Percentiles rank a stretch among this genome's conserved stretches.
Evolutionary conservation across 1,140 invertebrate genomes (phyloP).

Genomic region (Thaumetopoea pityocampa): DNA sequence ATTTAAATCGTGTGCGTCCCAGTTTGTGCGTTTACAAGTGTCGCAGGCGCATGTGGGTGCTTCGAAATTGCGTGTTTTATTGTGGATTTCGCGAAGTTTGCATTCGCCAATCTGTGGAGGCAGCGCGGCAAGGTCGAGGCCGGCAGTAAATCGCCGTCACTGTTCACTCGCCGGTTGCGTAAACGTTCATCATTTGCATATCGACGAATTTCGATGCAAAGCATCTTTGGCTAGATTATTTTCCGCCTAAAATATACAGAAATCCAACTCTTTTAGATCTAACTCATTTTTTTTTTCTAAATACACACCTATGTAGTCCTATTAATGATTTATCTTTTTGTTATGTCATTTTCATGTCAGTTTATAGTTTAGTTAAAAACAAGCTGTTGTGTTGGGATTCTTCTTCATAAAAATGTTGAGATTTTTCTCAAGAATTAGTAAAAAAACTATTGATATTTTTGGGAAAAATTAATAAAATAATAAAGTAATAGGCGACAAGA

Average conservation of each 20-base stretch:
- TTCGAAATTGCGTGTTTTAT: constrained; percentile 37
- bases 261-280: not conserved
- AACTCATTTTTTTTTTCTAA: no score
- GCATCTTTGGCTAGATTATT: constrained; percentile 2
- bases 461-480: no score
- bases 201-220: constrained; percentile 1
- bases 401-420: no score
- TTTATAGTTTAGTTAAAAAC: no score
- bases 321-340: no score
- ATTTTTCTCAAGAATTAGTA: no score
- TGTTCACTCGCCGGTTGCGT: constrained; percentile 36
- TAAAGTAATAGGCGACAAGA: no score
- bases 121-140: constrained; percentile 55
- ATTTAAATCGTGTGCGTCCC: constrained; percentile 60
- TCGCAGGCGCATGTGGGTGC: constrained; percentile 54
- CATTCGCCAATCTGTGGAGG: constrained; percentile 49
- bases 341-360: no score
- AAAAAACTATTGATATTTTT: no score
- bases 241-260: not conserved
- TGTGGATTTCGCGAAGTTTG: constrained; percentile 33
- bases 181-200: constrained; percentile 34
- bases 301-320: no score
- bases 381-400: no score
- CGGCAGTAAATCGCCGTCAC: constrained; percentile 47
- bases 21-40: constrained; percentile 50